A percentile compares a stretch with the other conserved stretches of the same genome.
phyloP scores from a whole-genome alignment of 1,140 invertebrate genomes.

The Drosophila azteca region DNA sequence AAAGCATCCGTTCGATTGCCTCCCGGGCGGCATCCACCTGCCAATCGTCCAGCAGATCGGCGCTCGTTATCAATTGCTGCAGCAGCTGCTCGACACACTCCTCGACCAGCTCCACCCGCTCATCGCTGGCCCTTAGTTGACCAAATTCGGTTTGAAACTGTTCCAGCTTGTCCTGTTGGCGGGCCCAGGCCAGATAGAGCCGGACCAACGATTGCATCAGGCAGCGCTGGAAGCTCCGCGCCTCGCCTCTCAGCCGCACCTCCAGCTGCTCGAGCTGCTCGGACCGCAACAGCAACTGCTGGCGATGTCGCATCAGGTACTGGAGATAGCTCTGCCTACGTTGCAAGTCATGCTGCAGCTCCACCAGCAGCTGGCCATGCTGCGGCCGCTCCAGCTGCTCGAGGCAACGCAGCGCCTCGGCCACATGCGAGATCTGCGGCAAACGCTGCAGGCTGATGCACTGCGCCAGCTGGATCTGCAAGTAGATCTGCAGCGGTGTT shows the following conservation, averaged over 20 bases:
- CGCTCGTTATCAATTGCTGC: slow-evolving; percentile 57
- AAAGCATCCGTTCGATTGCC: slow-evolving; percentile 92
- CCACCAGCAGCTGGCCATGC: slow-evolving; percentile 90
- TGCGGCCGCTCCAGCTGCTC: slow-evolving; percentile 89
- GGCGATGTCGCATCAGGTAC: slow-evolving; percentile 93
- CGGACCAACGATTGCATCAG: slow-evolving; percentile 91
- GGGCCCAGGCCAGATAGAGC: slow-evolving; percentile 90
- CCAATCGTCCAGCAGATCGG: slow-evolving; percentile 85
- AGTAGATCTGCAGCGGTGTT: slow-evolving; percentile 84
- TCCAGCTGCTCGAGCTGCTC: slow-evolving; percentile 90
- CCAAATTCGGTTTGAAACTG: slow-evolving; percentile 92
- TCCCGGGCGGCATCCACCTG: slow-evolving; percentile 89
- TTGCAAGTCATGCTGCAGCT: slow-evolving; percentile 92
- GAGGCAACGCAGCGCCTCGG: slow-evolving; percentile 91
- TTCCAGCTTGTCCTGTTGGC: slow-evolving; percentile 86
- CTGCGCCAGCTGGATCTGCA: slow-evolving; percentile 93
- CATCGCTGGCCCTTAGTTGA: slow-evolving; percentile 89
- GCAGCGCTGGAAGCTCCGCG: slow-evolving; percentile 90
- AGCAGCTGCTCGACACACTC: slow-evolving; percentile 86
- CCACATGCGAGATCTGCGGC: slow-evolving; percentile 91
- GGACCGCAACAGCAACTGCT: slow-evolving; percentile 91
- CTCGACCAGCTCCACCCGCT: slow-evolving; percentile 90
- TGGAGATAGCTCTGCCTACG: slow-evolving; percentile 92
- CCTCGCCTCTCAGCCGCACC: slow-evolving; percentile 88
- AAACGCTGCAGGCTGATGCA: slow-evolving; percentile 93